Conservation (phyloP, 2,888 invertebrate species). For the Acronicta aceris region DNA sequence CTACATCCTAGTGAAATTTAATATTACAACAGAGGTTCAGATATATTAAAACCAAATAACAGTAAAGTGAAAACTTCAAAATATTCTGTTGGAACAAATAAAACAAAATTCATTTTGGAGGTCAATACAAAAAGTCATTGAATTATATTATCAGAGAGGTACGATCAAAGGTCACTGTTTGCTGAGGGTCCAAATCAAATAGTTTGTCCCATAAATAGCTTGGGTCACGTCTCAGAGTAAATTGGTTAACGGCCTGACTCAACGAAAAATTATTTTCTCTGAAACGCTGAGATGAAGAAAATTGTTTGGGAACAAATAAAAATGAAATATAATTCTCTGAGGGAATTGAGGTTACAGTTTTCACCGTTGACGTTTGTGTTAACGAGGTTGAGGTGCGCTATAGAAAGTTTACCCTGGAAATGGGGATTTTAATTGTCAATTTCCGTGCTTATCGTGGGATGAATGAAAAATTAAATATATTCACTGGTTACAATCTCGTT, state of each 20-base stretch:
- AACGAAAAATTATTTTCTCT: conserved; percentile 59
- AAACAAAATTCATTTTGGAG: conserved; percentile 54
- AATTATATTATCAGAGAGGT: conserved; percentile 50
- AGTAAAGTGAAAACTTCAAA: conserved; percentile 39
- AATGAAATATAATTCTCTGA: conserved; percentile 54
- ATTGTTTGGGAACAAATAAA: conserved; percentile 60
- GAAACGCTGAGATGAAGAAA: conserved; percentile 51
- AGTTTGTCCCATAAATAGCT: conserved; percentile 62
- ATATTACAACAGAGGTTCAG: conserved; percentile 8
- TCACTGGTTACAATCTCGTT: not conserved
- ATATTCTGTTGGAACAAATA: conserved; percentile 52
- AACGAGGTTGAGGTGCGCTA: conserved; percentile 40
- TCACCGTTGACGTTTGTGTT: conserved; percentile 45
- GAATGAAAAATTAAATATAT: conserved; percentile 23
- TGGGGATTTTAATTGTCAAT: conserved; percentile 41
- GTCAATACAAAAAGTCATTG: conserved; percentile 58
- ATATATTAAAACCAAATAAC: conserved; percentile 25
- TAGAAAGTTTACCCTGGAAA: conserved; percentile 36
- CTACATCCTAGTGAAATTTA: conserved; percentile 26
- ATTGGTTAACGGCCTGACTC: conserved; percentile 60
- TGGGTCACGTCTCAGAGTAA: conserved; percentile 60
- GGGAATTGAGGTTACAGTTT: conserved; percentile 49
- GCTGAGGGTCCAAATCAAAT: conserved; percentile 60
- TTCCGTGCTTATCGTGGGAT: conserved; percentile 20
- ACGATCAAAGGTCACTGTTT: conserved; percentile 61